Evolutionary conservation across 2,797 vertebrate species (phyloP).

Genomic region (Peromyscus attwateri): DNA sequence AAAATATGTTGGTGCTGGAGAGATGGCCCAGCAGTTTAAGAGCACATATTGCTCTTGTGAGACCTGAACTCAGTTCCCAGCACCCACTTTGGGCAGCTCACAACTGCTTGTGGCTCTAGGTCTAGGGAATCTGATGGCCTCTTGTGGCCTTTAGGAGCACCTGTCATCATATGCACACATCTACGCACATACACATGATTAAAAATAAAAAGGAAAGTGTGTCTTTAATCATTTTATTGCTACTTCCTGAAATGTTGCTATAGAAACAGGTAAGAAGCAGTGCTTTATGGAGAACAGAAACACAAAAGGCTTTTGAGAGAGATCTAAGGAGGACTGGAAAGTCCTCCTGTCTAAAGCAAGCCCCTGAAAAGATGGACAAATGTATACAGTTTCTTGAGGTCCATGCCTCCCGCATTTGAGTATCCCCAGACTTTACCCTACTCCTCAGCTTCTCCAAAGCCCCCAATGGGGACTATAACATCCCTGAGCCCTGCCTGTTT

Average conservation of each 20-base stretch:
- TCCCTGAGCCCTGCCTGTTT: not conserved
- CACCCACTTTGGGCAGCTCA: not conserved
- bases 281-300: not conserved
- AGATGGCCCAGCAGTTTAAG: not conserved
- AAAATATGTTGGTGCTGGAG: not conserved
- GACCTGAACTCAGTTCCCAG: not conserved
- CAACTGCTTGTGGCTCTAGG: not conserved
- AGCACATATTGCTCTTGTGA: not conserved
- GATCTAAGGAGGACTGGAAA: not conserved
- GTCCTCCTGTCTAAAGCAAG: not conserved
- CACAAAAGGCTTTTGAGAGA: not conserved
- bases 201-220: not conserved
- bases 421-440: not conserved
- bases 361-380: not conserved
- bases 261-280: not conserved
- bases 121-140: not conserved
- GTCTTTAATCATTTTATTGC: not conserved
- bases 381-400: not conserved
- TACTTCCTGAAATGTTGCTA: slow-evolving; percentile 21
- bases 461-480: not conserved
- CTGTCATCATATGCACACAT: too few species aligned
- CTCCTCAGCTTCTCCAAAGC: not conserved
- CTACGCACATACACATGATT: too few species aligned
- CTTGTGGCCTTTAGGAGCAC: too few species aligned
- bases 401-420: not conserved